These are phyloP conservation scores for Andrena praecox DNA, from an alignment of 2,888 invertebrate genomes.

Conservation along the genomic window DNA sequence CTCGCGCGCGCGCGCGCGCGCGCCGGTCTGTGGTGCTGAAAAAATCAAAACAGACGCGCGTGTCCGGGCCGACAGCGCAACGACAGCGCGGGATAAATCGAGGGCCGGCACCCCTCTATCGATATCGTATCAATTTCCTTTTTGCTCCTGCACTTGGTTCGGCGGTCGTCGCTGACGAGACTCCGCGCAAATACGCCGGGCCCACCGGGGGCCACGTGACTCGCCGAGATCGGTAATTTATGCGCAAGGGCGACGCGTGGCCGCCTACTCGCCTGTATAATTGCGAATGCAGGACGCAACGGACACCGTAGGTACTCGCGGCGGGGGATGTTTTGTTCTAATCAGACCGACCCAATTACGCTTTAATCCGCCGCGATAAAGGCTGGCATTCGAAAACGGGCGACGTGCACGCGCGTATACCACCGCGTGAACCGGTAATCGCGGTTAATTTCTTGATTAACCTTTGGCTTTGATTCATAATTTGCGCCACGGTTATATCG, in stretches of 20 bases:
- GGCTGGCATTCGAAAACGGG: constrained; percentile 21
- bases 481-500: no score
- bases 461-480: constrained; percentile 27
- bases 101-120: constrained; percentile 9
- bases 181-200: background rate
- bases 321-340: constrained; percentile 43
- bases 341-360: constrained; percentile 48
- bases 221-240: background rate
- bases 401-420: constrained; percentile 20
- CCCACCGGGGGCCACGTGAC: background rate
- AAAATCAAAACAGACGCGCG: constrained; percentile 57
- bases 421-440: constrained; percentile 27
- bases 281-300: constrained; percentile 19
- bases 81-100: constrained; percentile 32
- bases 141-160: no score
- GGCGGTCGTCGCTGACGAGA: constrained; percentile 4
- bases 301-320: constrained; percentile 1
- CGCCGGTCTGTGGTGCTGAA: constrained; percentile 17
- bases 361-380: constrained; percentile 40
- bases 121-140: constrained; percentile 30
- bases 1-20: background rate
- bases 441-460: constrained; percentile 36
- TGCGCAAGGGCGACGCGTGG: background rate
- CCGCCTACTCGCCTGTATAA: constrained; percentile 30
- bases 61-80: background rate